These are phyloP conservation scores for Vulpes vulpes DNA, from an alignment of 2,113 vertebrate species.

Conservation along the genomic window DNA sequence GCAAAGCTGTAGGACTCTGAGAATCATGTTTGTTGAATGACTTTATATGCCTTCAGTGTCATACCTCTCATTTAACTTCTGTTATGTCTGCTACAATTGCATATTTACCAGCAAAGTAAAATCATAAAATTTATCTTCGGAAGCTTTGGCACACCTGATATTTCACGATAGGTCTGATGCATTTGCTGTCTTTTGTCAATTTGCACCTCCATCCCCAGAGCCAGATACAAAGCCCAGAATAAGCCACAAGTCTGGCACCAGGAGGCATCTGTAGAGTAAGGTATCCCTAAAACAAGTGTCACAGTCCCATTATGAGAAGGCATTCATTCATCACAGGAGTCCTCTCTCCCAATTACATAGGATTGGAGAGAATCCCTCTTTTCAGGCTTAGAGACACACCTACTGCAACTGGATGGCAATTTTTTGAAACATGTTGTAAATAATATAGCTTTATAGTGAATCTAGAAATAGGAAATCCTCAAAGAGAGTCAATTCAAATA, in stretches of 20 bases:
- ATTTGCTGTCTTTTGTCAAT: neutral
- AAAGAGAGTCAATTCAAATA: neutral
- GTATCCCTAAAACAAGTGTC: too few species aligned
- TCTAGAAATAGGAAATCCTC: neutral
- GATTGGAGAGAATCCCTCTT: neutral
- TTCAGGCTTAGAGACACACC: neutral
- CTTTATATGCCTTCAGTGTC: accelerated
- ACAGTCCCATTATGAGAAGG: accelerated
- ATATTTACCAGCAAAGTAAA: neutral
- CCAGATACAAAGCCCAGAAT: neutral
- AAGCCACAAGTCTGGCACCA: neutral
- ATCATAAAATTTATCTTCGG: neutral
- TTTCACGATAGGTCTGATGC: accelerated
- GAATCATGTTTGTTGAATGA: accelerated
- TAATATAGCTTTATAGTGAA: neutral
- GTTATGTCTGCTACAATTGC: neutral
- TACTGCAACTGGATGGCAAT: neutral
- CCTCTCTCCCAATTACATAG: neutral
- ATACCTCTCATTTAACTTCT: neutral
- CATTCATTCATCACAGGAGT: neutral
- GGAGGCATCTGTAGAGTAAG: too few species aligned
- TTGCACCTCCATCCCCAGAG: neutral
- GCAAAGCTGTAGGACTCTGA: neutral
- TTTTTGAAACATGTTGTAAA: neutral
- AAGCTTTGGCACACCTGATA: neutral